A percentile compares a stretch with the other conserved stretches of the same genome.
phyloP scores from a whole-genome alignment of 2,113 vertebrate species.

The Miniopterus natalensis region DNA sequence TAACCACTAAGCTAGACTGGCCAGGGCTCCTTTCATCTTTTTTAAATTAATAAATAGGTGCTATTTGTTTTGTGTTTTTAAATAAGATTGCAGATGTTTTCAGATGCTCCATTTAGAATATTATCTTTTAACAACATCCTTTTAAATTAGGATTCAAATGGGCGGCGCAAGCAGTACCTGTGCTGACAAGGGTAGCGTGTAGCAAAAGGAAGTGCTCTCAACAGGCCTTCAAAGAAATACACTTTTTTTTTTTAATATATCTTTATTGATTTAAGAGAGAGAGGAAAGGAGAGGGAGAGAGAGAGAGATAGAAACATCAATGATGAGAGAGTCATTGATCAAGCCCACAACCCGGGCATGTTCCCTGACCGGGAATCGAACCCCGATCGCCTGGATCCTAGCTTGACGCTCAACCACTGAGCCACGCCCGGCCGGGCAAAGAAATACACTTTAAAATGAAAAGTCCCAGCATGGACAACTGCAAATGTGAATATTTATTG shows the following conservation, averaged over 20 bases:
- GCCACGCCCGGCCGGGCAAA: not conserved
- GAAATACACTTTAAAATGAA: not conserved
- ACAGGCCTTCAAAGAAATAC: not conserved
- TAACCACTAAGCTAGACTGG: no score
- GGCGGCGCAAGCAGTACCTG: not conserved
- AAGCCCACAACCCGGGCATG: no score
- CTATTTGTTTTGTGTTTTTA: not conserved
- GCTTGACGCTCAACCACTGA: no score
- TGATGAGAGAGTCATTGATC: no score
- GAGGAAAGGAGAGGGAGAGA: no score
- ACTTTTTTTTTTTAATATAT: not conserved
- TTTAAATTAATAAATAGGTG: not conserved
- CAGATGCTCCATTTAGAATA: not conserved
- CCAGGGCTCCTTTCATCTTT: no score
- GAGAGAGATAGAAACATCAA: no score
- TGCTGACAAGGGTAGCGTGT: not conserved
- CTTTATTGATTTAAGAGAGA: no score
- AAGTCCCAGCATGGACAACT: not conserved
- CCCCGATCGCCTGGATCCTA: no score
- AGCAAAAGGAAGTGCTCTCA: not conserved
- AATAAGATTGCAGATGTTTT: slow-evolving; percentile 8
- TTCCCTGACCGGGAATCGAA: no score
- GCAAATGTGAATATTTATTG: not conserved
- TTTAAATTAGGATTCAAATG: not conserved
- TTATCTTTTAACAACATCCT: not conserved